Conservation (phyloP, 1,140 invertebrate genomes). For the Drosophila mayri region DNA sequence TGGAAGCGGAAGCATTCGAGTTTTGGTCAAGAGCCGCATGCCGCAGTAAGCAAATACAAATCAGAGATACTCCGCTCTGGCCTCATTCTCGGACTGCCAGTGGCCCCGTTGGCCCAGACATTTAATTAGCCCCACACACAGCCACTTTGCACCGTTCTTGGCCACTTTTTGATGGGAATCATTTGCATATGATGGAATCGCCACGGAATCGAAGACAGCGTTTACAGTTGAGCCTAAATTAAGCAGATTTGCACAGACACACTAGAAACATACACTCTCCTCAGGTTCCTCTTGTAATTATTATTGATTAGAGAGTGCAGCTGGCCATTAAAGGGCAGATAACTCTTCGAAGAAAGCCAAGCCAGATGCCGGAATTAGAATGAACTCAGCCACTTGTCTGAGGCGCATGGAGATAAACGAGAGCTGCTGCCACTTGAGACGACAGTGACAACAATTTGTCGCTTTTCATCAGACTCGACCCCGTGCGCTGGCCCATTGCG, state of each 20-base stretch:
- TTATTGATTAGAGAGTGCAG: neutral
- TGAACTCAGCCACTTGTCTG: conserved; percentile 9
- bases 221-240: conserved; percentile 7
- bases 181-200: conserved; percentile 37
- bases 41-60: conserved; percentile 30
- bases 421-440: conserved; percentile 62
- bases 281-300: neutral
- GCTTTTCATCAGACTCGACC: conserved; percentile 54
- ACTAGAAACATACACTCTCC: neutral
- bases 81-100: conserved; percentile 19
- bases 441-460: conserved; percentile 66
- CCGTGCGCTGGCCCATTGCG: conserved; percentile 30
- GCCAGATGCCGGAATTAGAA: conserved; percentile 9
- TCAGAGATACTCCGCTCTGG: conserved; percentile 26
- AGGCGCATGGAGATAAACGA: conserved; percentile 15
- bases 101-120: conserved; percentile 27
- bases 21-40: conserved; percentile 35
- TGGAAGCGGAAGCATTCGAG: conserved; percentile 40
- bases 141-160: conserved; percentile 19
- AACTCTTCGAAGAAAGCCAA: neutral
- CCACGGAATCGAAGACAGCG: neutral
- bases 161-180: conserved; percentile 34
- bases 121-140: conserved; percentile 38
- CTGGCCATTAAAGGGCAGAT: conserved; percentile 3
- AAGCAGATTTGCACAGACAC: neutral